Evolutionary conservation across 1,140 invertebrate genomes (phyloP), one percentile per base, ranked within the genome.

Genomic region (Diploscapter pachys): DNA sequence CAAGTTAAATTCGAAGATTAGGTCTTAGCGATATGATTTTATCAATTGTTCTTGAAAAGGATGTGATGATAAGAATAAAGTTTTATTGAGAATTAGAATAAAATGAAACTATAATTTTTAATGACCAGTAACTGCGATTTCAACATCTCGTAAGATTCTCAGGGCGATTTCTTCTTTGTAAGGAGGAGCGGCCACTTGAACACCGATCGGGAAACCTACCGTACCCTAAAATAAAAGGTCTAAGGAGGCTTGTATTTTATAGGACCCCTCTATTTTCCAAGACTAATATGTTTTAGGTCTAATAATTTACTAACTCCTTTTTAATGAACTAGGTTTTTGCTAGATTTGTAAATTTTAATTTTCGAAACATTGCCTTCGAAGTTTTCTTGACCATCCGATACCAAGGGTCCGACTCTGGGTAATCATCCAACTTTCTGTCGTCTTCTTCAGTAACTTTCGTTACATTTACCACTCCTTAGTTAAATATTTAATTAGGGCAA

Each of bases 151-250:
- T 59, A 79, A 64, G n/a, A 79, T 54, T 48, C 75, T n/a, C 0
- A 79, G 71, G 50, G 63, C 68, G 3, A 49, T 54, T 78, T 87
- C 87, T 74, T 87, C 87, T 52, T 85, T 71, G 80, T 77, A 87
- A 4, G 87, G 87, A 48, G 83, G 79, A n/a, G 80, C 83, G 6
- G 86, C 81, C 5, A 87, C 78, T 77, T 87, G 87, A 5, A 88
- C 85, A 68, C 81, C 83, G 11, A 87, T 80, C 2, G 87, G 87
- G 63, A 86, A 76, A 50, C 86, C 86, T 4, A 79, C 79, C 3
- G 86, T 80, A 5, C 75, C 84, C 63, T 57, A 57, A 8, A 78
- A 31, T 31, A 31, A 31, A 31, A 31, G 31, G 31, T 31, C 31
- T 31, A 31, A 31, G 31, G 31, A 1, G 0, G 31, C 31, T 31